Conservation (phyloP, 2,888 invertebrate genomes). For the Eueremaeus valkanovi region DNA sequence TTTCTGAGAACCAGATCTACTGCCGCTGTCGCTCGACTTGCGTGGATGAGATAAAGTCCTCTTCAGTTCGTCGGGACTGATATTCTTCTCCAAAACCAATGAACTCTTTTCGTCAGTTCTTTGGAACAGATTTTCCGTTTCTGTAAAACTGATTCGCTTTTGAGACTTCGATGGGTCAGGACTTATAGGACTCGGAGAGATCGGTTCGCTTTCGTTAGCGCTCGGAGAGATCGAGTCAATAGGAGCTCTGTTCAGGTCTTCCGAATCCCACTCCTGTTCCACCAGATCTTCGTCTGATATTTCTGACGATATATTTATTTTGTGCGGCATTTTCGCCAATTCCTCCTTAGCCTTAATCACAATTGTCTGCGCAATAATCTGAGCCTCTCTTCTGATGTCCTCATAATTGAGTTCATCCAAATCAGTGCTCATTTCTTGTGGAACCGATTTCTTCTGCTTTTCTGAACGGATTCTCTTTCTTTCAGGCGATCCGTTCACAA, state of each 20-base stretch:
- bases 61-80: conserved; percentile 25
- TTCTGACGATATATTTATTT: conserved; percentile 44
- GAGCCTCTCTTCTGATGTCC: conserved; percentile 39
- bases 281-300: conserved; percentile 50
- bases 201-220: neutral
- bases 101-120: conserved; percentile 5
- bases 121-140: neutral
- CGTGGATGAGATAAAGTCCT: conserved; percentile 3
- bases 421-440: neutral
- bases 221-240: neutral
- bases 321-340: conserved; percentile 44
- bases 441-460: conserved; percentile 22
- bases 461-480: conserved; percentile 40
- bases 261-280: conserved; percentile 43
- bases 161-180: neutral
- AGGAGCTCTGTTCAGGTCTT: neutral
- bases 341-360: conserved; percentile 41
- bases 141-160: conserved; percentile 31
- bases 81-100: neutral
- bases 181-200: neutral
- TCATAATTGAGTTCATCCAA: conserved; percentile 19
- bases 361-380: conserved; percentile 35
- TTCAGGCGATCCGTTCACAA: conserved; percentile 48
- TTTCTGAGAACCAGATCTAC: conserved; percentile 55
- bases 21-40: conserved; percentile 20